These are phyloP conservation scores for Macrosoma leucophasiata DNA, from an alignment of 2,888 invertebrate genomes.

Conservation along the genomic window DNA sequence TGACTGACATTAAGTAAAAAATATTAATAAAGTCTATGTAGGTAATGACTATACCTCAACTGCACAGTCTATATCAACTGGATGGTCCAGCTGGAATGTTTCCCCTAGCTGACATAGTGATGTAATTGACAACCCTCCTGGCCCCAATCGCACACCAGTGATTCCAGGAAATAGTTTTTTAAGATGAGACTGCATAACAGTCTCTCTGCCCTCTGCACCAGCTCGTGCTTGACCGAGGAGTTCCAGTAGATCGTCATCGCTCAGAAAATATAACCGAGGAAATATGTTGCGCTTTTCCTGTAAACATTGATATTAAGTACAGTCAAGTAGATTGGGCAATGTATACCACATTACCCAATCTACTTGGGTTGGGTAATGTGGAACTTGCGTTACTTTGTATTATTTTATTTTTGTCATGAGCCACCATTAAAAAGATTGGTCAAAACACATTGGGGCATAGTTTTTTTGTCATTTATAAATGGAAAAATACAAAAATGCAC, in stretches of 20 bases:
- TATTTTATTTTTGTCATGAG: no score
- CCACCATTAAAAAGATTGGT: no score
- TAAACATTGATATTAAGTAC: no score
- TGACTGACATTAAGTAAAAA: no score
- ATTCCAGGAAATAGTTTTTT: slow-evolving; percentile 97
- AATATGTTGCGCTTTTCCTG: slow-evolving; percentile 95
- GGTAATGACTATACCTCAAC: slow-evolving; percentile 88
- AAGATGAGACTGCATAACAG: slow-evolving; percentile 94
- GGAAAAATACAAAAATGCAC: no score
- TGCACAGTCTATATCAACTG: slow-evolving; percentile 82
- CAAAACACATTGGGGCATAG: no score
- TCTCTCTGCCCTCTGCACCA: slow-evolving; percentile 74
- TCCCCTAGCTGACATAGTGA: slow-evolving; percentile 87
- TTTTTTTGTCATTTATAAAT: no score
- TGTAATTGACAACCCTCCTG: slow-evolving; percentile 68
- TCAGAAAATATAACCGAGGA: slow-evolving; percentile 97
- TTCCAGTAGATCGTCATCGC: slow-evolving; percentile 98
- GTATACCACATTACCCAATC: no score
- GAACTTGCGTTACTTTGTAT: no score
- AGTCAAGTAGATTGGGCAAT: no score
- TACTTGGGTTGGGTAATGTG: no score
- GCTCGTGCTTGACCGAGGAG: slow-evolving; percentile 95
- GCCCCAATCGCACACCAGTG: slow-evolving; percentile 82
- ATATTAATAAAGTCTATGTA: no score
- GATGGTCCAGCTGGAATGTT: slow-evolving; percentile 79